Conservation (phyloP, 1,140 invertebrate genomes). For the Ostrea denselamellosa region DNA sequence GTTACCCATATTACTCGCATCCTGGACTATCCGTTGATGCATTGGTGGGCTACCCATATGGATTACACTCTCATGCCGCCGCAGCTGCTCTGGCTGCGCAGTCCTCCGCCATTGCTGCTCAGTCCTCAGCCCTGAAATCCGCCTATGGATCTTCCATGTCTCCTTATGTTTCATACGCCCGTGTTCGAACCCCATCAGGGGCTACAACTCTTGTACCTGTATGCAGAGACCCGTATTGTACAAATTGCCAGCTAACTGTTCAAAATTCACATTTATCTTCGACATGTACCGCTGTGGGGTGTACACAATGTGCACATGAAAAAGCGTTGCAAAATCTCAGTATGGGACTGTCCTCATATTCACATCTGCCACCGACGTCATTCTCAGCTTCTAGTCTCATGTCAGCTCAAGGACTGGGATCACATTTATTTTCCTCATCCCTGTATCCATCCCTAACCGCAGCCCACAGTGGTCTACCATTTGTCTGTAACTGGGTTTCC, state of each 20-base stretch:
- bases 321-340: constrained; percentile 84
- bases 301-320: constrained; percentile 96
- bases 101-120: constrained; percentile 60
- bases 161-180: constrained; percentile 87
- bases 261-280: constrained; percentile 85
- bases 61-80: constrained; percentile 82
- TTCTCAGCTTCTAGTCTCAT: constrained; percentile 67
- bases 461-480: constrained; percentile 66
- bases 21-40: constrained; percentile 61
- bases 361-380: constrained; percentile 58
- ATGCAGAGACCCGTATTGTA: constrained; percentile 97
- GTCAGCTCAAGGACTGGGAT: constrained; percentile 61
- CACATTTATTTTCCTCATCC: constrained; percentile 64
- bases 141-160: constrained; percentile 65
- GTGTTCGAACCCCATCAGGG: constrained; percentile 93
- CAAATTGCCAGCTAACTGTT: constrained; percentile 93
- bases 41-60: constrained; percentile 57
- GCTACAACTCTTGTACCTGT: constrained; percentile 93
- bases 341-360: constrained; percentile 60
- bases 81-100: constrained; percentile 67
- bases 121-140: constrained; percentile 62
- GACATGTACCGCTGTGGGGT: constrained; percentile 91
- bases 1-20: constrained; percentile 61
- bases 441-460: constrained; percentile 68
- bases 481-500: constrained; percentile 94